These are phyloP conservation scores for Thamnophis elegans DNA, from an alignment of 2,797 vertebrate genomes.

Conservation along the genomic window DNA sequence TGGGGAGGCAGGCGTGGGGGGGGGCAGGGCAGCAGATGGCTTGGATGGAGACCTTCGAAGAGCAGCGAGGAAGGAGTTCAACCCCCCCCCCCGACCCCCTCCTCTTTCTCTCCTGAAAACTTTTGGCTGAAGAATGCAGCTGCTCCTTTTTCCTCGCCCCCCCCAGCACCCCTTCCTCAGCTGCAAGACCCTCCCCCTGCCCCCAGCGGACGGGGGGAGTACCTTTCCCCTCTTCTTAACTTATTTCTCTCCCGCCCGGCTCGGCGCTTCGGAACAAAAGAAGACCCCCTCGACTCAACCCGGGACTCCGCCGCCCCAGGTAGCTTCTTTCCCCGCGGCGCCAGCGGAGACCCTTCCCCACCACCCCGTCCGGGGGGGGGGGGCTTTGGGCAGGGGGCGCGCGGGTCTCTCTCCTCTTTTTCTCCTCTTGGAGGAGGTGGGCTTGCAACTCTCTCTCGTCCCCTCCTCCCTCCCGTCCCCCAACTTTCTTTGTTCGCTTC, in stretches of 20 bases:
- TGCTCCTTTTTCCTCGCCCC: slow-evolving; percentile 71
- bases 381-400: not conserved
- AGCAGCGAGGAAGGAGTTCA: not conserved
- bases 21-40: not conserved
- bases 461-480: not conserved
- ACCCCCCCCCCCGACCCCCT: not conserved
- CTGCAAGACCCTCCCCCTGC: slow-evolving; percentile 78
- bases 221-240: slow-evolving; percentile 81
- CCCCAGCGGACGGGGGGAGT: slow-evolving; percentile 80
- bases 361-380: too few relatives aligned
- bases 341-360: not conserved
- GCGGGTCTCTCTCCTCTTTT: not conserved
- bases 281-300: slow-evolving; percentile 69
- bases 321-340: not conserved
- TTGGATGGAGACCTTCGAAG: not conserved
- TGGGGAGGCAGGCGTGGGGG: too few relatives aligned
- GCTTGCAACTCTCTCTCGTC: not conserved
- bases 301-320: slow-evolving; percentile 44
- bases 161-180: slow-evolving; percentile 62
- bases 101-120: slow-evolving; percentile 36
- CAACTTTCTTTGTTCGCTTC: not conserved
- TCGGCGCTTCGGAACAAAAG: slow-evolving; percentile 70
- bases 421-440: slow-evolving; percentile 22
- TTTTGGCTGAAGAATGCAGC: slow-evolving; percentile 76
- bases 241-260: slow-evolving; percentile 50